Base-by-base conservation (phyloP, 2,888 invertebrate genomes). In the Andrena bicolor region DNA sequence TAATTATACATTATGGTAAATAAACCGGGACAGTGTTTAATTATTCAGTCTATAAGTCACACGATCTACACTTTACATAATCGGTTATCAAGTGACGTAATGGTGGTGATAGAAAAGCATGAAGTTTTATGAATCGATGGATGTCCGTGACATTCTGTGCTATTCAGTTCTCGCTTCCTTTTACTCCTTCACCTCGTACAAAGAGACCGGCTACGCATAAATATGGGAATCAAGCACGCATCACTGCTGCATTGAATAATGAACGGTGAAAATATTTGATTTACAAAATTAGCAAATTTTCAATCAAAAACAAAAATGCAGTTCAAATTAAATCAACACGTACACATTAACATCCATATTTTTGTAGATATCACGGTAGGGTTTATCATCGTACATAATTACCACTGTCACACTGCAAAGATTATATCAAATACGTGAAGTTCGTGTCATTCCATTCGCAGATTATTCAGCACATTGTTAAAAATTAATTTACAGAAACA, bases 11-110 rank as follows among this genome's bases (percentile, higher is more conserved):
- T 71, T 68, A 71, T 58, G 70, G 77, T 77, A 85, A 87, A 87
- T 86, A 86, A 87, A 78, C 80, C 41, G 82, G 86, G 74, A 76
- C 74, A 87, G 83, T 83, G 72, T 86, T 85, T 64, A 87, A 74
- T 58, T 69, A 51, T 73, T 75, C 66, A 64, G 56, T 80, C 70
- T 80, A 75, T 61, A 28, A 66, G 51, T 66, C 60, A 23, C 51
- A 51, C 60, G 32, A 49, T 71, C 74, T 80, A 81, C 53, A 80
- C 41, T 80, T 69, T 65, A 61, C 64, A 71, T 70, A 63, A 41
- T 58, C 13, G n/a, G 13, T 10, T 51, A 49, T 61, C 20, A 63
- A 80, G 73, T 63, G 28, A 77, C 68, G 56, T 68, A 66, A 74
- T 65, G 32, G 41, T 51, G 20, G 35, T 70, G 70, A 48, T 41